Evolutionary conservation across 1,140 invertebrate genomes (phyloP).

Genomic region (Ostrea denselamellosa): DNA sequence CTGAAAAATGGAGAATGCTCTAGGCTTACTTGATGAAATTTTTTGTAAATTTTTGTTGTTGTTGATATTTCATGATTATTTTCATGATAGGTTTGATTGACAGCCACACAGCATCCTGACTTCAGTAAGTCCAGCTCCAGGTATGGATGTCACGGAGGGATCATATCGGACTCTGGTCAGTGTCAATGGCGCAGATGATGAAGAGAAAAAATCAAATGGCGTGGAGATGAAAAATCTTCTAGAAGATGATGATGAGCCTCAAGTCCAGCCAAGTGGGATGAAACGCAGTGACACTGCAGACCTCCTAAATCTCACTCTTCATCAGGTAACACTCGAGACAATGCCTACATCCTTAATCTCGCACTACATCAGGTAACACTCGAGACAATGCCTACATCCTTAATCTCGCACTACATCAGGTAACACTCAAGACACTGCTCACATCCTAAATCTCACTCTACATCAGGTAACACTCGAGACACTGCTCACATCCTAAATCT

Average conservation of each 20-base stretch:
- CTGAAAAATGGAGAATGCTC: too few relatives aligned
- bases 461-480: background rate
- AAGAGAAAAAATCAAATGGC: background rate
- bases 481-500: background rate
- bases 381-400: background rate
- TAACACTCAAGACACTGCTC: background rate
- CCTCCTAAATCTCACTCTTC: background rate
- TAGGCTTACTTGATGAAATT: too few relatives aligned
- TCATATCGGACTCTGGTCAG: background rate
- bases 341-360: background rate
- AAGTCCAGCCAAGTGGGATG: background rate
- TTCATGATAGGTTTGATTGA: slow-evolving; percentile 11
- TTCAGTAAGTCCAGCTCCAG: background rate
- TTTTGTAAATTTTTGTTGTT: too few relatives aligned
- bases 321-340: background rate
- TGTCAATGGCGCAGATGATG: background rate
- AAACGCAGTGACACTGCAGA: background rate
- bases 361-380: background rate
- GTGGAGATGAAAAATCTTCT: slow-evolving; percentile 27
- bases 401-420: background rate
- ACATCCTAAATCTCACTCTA: background rate
- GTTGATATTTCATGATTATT: background rate
- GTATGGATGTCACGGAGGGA: background rate
- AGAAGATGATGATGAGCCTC: background rate
- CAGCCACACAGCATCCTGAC: background rate